Base-by-base conservation (phyloP, 2,113 vertebrate genomes). In the Phylloscopus trochilus region DNA sequence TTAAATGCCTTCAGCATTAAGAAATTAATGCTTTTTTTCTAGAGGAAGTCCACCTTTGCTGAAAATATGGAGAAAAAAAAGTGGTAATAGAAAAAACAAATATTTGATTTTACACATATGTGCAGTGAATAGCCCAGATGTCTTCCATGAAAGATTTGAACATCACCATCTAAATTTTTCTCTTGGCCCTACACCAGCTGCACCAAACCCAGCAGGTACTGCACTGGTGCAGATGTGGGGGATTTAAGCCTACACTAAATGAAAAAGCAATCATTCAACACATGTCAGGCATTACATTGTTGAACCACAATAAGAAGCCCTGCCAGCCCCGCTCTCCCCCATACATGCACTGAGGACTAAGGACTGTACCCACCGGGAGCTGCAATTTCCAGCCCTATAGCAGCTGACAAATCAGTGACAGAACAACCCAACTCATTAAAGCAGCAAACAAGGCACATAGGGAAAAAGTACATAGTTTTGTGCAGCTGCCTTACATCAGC, bases 331-430 rank as follows among this genome's bases (percentile, higher is more conserved):
- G 1, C n/a, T 52, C 41, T 74, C 30, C 28, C n/a, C 51, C 24
- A 11, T 14, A 15, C 37, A 0, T 2, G 1, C 2, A 2, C 55
- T 31, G 31, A 66, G 51, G 26, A 27, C 35, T 51, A 11, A 55
- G 37, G n/a, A 56, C 19, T 44, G 37, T 24, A 22, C 13, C 46
- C 60, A 35, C 19, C 2, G 8, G 31, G 24, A 83, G 17, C 56
- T 68, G 39, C 39, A 66, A 70, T 55, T 69, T 41, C 79, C 41
- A 62, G 14, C 37, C 24, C 17, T 74, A 46, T 60, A 53, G 47
- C 55, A 82, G 43, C 56, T 63, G 37, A 70, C 47, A 66, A 62
- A 67, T 17, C 10, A 85, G 11, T 19, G 23, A 28, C 18, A 68
- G 30, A 8, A 23, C 75, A 84, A 49, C 21, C 14, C 31, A 46